Conservation (phyloP, 2,888 invertebrate genomes). For the Stomorhina lunata region DNA sequence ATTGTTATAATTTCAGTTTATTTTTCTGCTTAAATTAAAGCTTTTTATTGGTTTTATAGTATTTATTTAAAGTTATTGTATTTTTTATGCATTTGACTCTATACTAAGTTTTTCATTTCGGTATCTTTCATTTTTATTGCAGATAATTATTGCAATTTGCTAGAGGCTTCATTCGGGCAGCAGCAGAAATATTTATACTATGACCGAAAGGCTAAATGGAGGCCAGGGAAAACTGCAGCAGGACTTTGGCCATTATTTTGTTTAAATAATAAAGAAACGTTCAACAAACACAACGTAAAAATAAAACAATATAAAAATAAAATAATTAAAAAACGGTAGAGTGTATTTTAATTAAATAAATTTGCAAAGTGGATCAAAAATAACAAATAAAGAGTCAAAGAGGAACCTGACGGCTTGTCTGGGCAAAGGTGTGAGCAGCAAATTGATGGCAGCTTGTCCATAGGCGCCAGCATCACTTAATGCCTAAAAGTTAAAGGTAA, state of each 20-base stretch:
- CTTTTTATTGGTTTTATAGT: neutral
- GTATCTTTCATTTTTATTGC: slow-evolving; percentile 53
- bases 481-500: neutral
- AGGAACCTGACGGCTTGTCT: no score
- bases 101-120: slow-evolving; percentile 16
- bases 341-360: slow-evolving; percentile 66
- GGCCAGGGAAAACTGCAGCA: slow-evolving; percentile 55
- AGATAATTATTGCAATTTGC: slow-evolving; percentile 67
- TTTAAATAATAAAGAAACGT: slow-evolving; percentile 62
- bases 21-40: neutral
- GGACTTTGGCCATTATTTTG: slow-evolving; percentile 56
- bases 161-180: slow-evolving; percentile 33
- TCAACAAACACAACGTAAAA: slow-evolving; percentile 5
- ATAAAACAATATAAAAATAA: slow-evolving; percentile 7
- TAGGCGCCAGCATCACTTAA: neutral
- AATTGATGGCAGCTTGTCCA: neutral
- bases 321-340: slow-evolving; percentile 36
- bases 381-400: neutral
- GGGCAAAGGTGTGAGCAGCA: neutral
- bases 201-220: slow-evolving; percentile 58
- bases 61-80: neutral
- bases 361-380: slow-evolving; percentile 64
- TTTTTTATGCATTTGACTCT: neutral
- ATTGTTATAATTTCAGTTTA: neutral
- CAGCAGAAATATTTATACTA: slow-evolving; percentile 21